phyloP scores from a whole-genome alignment of 2,797 vertebrate genomes.

The Smutsia gigantea region DNA sequence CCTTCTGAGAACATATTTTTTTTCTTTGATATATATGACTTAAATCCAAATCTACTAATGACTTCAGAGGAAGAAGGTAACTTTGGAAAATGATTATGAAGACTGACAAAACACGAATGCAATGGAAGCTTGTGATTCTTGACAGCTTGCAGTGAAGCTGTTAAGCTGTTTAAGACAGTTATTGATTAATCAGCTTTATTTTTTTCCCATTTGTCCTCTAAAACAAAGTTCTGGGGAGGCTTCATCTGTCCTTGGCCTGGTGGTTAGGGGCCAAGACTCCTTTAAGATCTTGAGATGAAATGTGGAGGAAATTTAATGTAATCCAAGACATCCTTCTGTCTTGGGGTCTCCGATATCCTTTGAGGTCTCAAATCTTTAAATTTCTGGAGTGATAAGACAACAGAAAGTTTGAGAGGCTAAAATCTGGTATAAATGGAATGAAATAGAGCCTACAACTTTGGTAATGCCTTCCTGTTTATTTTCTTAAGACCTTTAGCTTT shows the following conservation, averaged over 20 bases:
- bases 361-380: background rate
- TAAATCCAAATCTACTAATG: slow-evolving; percentile 10
- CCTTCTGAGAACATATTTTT: background rate
- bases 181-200: background rate
- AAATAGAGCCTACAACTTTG: background rate
- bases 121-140: slow-evolving; percentile 5
- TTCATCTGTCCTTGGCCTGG: background rate
- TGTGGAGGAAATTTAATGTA: background rate
- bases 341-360: background rate
- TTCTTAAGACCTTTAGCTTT: slow-evolving; percentile 36
- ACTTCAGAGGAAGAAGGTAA: background rate
- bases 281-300: background rate
- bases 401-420: background rate
- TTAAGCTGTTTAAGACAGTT: background rate
- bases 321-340: background rate
- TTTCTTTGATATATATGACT: background rate
- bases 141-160: background rate
- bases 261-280: background rate
- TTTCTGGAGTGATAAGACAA: background rate
- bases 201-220: background rate
- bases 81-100: slow-evolving; percentile 40
- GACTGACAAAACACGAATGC: slow-evolving; percentile 28
- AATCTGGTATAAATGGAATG: background rate
- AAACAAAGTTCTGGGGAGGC: background rate
- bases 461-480: background rate